Evolutionary conservation across 2,797 vertebrate species (phyloP).

Genomic region (Rhinatrema bivittatum): DNA sequence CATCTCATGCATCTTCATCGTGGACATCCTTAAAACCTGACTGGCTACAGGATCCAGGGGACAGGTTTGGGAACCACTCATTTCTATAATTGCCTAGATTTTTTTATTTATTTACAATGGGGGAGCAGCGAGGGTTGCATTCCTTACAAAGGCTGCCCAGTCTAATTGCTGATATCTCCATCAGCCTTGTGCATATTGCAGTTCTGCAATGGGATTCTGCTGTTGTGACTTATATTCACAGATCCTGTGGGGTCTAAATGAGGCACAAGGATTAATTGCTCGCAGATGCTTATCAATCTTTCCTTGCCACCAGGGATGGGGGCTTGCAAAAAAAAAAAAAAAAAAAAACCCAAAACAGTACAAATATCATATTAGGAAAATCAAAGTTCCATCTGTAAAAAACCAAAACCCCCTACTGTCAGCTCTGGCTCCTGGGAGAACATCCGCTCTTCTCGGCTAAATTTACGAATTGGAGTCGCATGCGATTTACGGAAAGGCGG

Average conservation of each 20-base stretch:
- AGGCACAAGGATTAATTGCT: slow-evolving; percentile 28
- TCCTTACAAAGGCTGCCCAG: slow-evolving; percentile 12
- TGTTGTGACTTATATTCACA: slow-evolving; percentile 12
- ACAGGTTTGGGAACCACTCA: no score
- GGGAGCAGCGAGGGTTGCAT: no score
- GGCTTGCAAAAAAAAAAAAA: slow-evolving; percentile 12
- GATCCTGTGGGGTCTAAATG: slow-evolving; percentile 21
- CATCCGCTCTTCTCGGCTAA: slow-evolving; percentile 24
- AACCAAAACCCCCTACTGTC: slow-evolving; percentile 17
- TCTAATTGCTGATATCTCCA: background rate
- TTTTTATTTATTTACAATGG: no score
- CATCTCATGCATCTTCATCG: no score
- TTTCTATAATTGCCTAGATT: no score
- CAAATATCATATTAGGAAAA: slow-evolving; percentile 23
- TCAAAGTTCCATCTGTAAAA: slow-evolving; percentile 23
- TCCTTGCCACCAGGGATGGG: background rate
- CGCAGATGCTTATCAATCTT: slow-evolving; percentile 27
- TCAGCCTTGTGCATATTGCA: background rate
- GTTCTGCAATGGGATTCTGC: slow-evolving; percentile 19
- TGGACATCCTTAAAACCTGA: no score
- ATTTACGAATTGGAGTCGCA: slow-evolving; percentile 22
- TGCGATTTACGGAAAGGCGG: slow-evolving; percentile 31
- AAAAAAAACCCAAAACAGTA: no score
- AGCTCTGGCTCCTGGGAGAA: slow-evolving; percentile 27
- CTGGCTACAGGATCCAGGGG: no score